Evolutionary conservation across 2,888 invertebrate genomes (phyloP).

Genomic region (Ferdinandea cuprea): DNA sequence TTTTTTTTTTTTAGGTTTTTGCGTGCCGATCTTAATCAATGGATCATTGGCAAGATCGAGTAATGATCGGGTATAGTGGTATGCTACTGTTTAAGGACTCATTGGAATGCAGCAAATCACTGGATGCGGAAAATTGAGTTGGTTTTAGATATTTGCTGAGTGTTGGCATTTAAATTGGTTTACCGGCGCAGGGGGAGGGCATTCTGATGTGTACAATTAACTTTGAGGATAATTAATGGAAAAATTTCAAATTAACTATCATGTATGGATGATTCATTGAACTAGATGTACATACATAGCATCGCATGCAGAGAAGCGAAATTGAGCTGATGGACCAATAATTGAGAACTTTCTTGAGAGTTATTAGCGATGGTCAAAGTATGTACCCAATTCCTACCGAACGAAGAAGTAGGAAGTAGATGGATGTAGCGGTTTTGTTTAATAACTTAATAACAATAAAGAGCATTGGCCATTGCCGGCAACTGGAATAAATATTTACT

Average conservation of each 20-base stretch:
- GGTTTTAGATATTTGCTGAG: slow-evolving; percentile 59
- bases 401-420: too few relatives aligned
- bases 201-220: slow-evolving; percentile 23
- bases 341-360: too few relatives aligned
- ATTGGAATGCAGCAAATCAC: slow-evolving; percentile 65
- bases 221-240: slow-evolving; percentile 49
- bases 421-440: too few relatives aligned
- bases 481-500: too few relatives aligned
- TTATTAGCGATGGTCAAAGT: too few relatives aligned
- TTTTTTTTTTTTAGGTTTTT: slow-evolving; percentile 29
- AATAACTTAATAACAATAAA: too few relatives aligned
- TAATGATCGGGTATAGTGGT: slow-evolving; percentile 54
- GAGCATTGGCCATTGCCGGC: too few relatives aligned
- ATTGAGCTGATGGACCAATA: too few relatives aligned
- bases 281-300: too few relatives aligned
- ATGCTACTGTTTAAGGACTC: slow-evolving; percentile 49
- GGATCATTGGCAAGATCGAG: slow-evolving; percentile 54
- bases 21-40: slow-evolving; percentile 69
- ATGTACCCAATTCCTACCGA: too few relatives aligned
- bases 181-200: background rate
- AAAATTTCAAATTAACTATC: slow-evolving; percentile 38
- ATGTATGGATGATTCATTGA: background rate
- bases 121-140: slow-evolving; percentile 68
- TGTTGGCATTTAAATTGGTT: slow-evolving; percentile 70
- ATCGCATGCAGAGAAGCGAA: too few relatives aligned